phyloP scores from a whole-genome alignment of 2,888 invertebrate genomes.

The Pseudococcus jackbeardsleyi region DNA sequence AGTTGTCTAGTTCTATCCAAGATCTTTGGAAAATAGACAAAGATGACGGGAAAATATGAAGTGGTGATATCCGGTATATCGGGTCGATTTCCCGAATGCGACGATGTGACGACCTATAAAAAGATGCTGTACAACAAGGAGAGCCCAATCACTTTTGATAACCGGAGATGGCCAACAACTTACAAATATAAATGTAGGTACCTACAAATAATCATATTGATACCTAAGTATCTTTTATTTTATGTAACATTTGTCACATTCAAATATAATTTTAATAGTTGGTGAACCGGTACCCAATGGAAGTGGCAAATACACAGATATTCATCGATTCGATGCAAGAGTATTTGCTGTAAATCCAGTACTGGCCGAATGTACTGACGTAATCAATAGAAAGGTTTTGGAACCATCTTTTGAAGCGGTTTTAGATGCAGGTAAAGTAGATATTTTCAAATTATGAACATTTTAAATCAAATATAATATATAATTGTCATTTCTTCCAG shows the following conservation, averaged over 20 bases:
- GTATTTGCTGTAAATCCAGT: slow-evolving; percentile 72
- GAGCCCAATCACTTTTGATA: slow-evolving; percentile 66
- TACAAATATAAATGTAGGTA: slow-evolving; percentile 62
- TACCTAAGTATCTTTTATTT: too few relatives aligned
- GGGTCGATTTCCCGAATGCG: slow-evolving; percentile 75
- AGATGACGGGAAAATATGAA: slow-evolving; percentile 65
- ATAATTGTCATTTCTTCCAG: slow-evolving; percentile 67
- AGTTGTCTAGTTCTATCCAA: neutral
- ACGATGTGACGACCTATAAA: slow-evolving; percentile 75
- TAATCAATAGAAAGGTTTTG: slow-evolving; percentile 71
- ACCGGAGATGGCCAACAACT: slow-evolving; percentile 66
- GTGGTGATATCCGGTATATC: slow-evolving; percentile 73
- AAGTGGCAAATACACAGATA: slow-evolving; percentile 70
- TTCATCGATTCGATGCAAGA: slow-evolving; percentile 71
- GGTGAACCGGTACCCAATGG: slow-evolving; percentile 68
- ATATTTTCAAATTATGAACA: neutral
- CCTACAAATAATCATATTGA: too few relatives aligned
- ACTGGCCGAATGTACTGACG: slow-evolving; percentile 71
- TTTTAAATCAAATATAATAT: neutral
- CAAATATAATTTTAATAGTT: neutral
- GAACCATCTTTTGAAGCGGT: slow-evolving; percentile 72
- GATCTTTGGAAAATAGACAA: neutral
- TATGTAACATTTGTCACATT: neutral
- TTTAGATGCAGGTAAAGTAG: slow-evolving; percentile 71
- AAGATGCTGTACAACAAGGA: slow-evolving; percentile 72